A percentile compares a stretch with the other conserved stretches of the same genome.
Conservation (phyloP, 2,113 vertebrate species). For the Sphyrna mokarran region DNA sequence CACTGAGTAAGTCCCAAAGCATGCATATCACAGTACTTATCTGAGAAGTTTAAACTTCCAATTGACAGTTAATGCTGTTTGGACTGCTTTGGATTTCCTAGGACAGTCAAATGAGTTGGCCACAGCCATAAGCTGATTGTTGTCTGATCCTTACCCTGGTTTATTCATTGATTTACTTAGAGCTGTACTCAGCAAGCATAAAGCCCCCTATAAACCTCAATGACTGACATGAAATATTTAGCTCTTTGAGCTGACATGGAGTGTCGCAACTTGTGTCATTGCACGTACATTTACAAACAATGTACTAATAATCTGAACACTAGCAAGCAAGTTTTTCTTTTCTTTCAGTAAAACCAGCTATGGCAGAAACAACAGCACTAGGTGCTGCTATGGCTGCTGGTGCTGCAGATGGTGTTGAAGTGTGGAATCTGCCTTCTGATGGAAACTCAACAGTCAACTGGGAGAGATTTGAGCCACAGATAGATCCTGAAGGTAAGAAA, state of each 20-base stretch:
- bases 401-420: constrained; percentile 80
- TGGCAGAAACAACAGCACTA: constrained; percentile 89
- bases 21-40: too few relatives aligned
- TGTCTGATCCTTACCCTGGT: too few relatives aligned
- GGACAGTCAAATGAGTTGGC: too few relatives aligned
- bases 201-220: too few relatives aligned
- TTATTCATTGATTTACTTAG: too few relatives aligned
- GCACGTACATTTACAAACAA: not conserved
- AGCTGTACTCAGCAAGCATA: too few relatives aligned
- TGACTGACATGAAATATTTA: not conserved
- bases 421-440: constrained; percentile 76
- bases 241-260: not conserved
- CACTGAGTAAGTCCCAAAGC: too few relatives aligned
- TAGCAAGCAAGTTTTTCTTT: constrained; percentile 27
- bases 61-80: too few relatives aligned
- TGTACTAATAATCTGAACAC: not conserved
- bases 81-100: too few relatives aligned
- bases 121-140: too few relatives aligned
- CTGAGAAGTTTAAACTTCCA: too few relatives aligned
- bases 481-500: constrained; percentile 76
- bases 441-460: constrained; percentile 68
- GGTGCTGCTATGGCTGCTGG: constrained; percentile 95
- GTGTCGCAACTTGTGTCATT: not conserved
- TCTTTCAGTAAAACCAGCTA: constrained; percentile 76
- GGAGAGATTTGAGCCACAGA: constrained; percentile 84